phyloP scores from a whole-genome alignment of 2,888 invertebrate genomes.

The Oscheius sp. region DNA sequence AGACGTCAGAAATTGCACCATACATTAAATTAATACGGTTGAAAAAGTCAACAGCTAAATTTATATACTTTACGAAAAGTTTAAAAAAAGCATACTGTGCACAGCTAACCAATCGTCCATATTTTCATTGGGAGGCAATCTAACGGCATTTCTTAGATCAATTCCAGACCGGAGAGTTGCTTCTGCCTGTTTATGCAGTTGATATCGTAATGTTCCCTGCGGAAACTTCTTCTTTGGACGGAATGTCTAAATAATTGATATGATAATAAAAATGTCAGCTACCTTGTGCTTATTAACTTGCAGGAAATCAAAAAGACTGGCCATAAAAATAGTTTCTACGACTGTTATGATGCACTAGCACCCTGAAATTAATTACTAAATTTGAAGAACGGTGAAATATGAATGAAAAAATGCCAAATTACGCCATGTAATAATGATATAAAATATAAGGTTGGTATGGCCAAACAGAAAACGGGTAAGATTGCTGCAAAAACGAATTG shows the following conservation, averaged over 20 bases:
- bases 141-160: conserved; percentile 84
- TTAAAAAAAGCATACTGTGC: no score
- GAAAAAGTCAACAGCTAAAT: conserved; percentile 89
- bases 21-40: conserved; percentile 92
- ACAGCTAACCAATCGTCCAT: conserved; percentile 92
- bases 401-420: no score
- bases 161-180: conserved; percentile 90
- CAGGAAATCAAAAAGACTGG: conserved; percentile 71
- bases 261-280: no score
- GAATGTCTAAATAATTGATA: conserved; percentile 84
- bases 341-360: no score
- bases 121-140: conserved; percentile 84
- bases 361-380: no score
- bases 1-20: conserved; percentile 85
- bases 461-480: no score
- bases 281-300: conserved; percentile 73
- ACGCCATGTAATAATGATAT: no score
- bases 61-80: no score
- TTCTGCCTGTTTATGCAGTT: conserved; percentile 87
- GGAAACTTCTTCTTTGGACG: conserved; percentile 88
- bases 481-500: no score
- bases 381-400: no score
- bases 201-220: conserved; percentile 87
- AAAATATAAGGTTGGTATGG: no score
- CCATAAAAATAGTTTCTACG: no score